phyloP scores from a whole-genome alignment of 2,888 invertebrate species.

The Parnassius orleans region DNA sequence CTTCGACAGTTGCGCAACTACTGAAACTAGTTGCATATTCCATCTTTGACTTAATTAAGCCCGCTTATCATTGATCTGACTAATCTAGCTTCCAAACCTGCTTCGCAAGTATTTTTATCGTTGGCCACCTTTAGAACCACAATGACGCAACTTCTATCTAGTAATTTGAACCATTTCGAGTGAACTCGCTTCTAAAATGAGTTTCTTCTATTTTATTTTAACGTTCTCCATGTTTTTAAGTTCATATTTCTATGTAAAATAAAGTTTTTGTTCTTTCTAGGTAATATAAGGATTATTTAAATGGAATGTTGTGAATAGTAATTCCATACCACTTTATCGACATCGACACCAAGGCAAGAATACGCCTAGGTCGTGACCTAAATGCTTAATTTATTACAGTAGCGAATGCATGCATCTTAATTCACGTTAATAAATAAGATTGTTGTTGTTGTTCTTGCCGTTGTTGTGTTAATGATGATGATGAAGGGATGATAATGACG shows the following conservation, averaged over 20 bases:
- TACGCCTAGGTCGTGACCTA: constrained; percentile 42
- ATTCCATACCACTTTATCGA: constrained; percentile 36
- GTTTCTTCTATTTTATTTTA: no score
- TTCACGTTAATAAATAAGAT: no score
- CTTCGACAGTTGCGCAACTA: constrained; percentile 47
- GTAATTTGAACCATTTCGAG: no score
- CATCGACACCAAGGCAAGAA: constrained; percentile 35
- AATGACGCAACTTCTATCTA: constrained; percentile 38
- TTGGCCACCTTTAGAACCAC: constrained; percentile 24
- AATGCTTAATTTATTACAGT: constrained; percentile 29
- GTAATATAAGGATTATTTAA: not conserved
- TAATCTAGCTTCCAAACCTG: constrained; percentile 27
- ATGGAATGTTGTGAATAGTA: constrained; percentile 42
- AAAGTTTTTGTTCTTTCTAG: no score
- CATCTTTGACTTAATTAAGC: constrained; percentile 12
- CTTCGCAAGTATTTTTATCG: constrained; percentile 31
- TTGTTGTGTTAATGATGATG: no score
- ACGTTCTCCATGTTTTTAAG: no score
- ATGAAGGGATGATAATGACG: no score
- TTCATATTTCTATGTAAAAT: no score
- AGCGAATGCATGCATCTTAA: no score
- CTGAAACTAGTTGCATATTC: constrained; percentile 32
- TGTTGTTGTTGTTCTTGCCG: no score
- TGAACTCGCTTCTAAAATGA: no score
- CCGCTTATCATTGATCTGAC: constrained; percentile 6